Evolutionary conservation across 1,140 invertebrate genomes (phyloP).

Genomic region (Apis laboriosa): DNA sequence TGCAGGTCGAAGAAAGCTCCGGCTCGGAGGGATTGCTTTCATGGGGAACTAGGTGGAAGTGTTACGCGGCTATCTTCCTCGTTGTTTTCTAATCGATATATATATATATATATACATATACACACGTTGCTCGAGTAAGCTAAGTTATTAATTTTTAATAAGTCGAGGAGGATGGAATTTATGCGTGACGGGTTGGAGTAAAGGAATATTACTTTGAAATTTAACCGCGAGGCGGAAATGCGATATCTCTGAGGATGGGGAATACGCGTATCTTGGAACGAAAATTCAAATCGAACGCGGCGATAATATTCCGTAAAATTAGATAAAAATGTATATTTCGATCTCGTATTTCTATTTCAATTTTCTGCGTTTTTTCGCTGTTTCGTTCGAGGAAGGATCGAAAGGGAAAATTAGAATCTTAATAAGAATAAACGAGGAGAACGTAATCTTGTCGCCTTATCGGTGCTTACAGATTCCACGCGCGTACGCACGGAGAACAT

Average conservation of each 20-base stretch:
- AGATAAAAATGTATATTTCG: no score
- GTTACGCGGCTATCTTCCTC: slow-evolving; percentile 1
- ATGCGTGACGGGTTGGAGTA: no score
- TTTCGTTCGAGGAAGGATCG: background rate
- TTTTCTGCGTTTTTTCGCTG: background rate
- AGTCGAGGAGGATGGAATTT: background rate
- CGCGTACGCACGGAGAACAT: slow-evolving; percentile 71
- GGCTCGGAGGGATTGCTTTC: slow-evolving; percentile 7
- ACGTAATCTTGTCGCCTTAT: slow-evolving; percentile 36
- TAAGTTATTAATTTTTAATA: background rate
- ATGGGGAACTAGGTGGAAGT: background rate
- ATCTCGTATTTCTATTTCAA: no score
- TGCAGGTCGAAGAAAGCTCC: slow-evolving; percentile 8
- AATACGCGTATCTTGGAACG: no score
- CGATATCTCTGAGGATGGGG: no score
- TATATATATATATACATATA: no score
- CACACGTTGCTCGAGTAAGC: background rate
- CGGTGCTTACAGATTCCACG: slow-evolving; percentile 49
- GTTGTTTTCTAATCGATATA: background rate
- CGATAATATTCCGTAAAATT: no score
- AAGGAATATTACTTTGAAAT: no score
- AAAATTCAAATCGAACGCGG: no score
- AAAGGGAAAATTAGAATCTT: slow-evolving; percentile 12
- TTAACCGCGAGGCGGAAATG: no score
- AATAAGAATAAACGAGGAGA: slow-evolving; percentile 24